Evolutionary conservation across 2,113 vertebrate species (phyloP).

Genomic region (Rhadina sibilatrix): DNA sequence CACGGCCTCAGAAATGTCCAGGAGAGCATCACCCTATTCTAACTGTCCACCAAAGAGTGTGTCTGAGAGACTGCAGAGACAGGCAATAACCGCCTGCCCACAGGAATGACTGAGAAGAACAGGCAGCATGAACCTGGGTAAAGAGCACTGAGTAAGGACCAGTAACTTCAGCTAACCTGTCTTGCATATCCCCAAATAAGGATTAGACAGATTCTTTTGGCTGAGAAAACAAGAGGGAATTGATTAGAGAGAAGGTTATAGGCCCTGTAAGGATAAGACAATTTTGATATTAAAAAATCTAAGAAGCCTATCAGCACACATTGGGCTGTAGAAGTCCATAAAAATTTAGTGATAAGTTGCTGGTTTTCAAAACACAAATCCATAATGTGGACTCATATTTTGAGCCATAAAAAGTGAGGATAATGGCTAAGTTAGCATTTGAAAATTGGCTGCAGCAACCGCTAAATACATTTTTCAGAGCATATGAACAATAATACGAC

Average conservation of each 20-base stretch:
- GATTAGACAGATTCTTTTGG: neutral
- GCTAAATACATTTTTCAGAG: constrained; percentile 21
- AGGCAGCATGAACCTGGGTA: neutral
- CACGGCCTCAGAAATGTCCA: neutral
- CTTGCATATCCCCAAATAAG: neutral
- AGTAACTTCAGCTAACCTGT: neutral
- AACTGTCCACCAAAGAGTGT: neutral
- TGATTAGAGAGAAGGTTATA: neutral
- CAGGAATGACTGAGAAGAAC: neutral
- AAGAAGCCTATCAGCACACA: neutral
- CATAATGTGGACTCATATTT: neutral
- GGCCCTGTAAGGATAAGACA: neutral
- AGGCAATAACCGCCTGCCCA: neutral
- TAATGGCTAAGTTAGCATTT: constrained; percentile 32
- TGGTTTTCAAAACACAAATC: constrained; percentile 30
- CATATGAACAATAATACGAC: constrained; percentile 9
- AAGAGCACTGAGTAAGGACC: neutral
- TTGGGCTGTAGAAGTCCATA: neutral
- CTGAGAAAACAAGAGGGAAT: neutral
- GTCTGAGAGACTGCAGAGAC: neutral
- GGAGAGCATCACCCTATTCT: neutral
- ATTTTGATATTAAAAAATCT: neutral
- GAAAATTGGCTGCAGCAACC: constrained; percentile 14
- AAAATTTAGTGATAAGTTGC: neutral
- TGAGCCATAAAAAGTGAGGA: constrained; percentile 25